These are phyloP conservation scores for Herpetotheres cachinnans DNA, from an alignment of 2,113 vertebrate genomes.

Conservation along the genomic window DNA sequence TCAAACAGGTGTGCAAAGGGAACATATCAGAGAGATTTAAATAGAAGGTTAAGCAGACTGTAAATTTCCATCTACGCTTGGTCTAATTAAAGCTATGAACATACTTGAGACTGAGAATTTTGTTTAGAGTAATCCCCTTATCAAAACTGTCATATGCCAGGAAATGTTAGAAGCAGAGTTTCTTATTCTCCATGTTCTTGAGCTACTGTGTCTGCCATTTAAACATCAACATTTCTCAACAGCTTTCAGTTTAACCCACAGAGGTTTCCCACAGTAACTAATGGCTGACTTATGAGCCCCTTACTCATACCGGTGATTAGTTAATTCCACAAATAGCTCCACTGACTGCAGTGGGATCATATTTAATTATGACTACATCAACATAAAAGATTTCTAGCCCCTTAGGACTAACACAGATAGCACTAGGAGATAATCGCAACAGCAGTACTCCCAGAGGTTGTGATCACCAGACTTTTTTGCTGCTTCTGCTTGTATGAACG, in stretches of 20 bases:
- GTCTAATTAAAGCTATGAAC: conserved; percentile 54
- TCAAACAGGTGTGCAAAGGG: conserved; percentile 54
- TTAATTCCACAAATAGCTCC: conserved; percentile 29
- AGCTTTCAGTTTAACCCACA: conserved; percentile 49
- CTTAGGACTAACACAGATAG: not conserved
- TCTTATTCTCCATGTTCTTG: not conserved
- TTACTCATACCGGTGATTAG: conserved; percentile 10
- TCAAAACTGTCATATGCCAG: conserved; percentile 59
- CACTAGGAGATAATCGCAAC: not conserved
- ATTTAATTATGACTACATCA: conserved; percentile 47
- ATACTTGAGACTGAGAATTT: conserved; percentile 42
- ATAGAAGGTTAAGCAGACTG: conserved; percentile 50
- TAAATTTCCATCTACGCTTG: conserved; percentile 29
- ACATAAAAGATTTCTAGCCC: not conserved
- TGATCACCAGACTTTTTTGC: not conserved
- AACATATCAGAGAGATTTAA: conserved; percentile 36
- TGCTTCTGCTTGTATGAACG: not conserved
- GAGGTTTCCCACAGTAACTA: conserved; percentile 47
- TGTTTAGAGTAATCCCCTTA: conserved; percentile 61
- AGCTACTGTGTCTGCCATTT: conserved; percentile 39
- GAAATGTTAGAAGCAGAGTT: conserved; percentile 49
- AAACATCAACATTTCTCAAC: conserved; percentile 49
- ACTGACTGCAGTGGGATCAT: not conserved
- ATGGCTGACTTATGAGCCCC: conserved; percentile 19
- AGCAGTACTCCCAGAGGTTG: not conserved